phyloP scores from a whole-genome alignment of 2,113 vertebrate genomes.

The Pelodiscus sinensis region DNA sequence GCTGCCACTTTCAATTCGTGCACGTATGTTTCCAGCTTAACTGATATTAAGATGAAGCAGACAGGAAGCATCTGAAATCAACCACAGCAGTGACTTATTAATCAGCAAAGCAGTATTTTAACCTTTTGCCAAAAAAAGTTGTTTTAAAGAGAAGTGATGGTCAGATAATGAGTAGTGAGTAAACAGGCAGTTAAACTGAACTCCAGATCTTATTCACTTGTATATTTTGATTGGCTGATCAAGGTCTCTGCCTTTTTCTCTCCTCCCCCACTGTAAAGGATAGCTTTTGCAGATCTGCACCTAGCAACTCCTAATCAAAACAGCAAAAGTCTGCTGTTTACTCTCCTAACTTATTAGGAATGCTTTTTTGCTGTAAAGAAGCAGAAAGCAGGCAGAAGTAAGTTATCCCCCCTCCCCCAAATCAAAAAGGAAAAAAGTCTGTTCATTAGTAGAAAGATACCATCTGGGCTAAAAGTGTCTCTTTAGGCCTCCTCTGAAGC shows the following conservation, averaged over 20 bases:
- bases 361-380: neutral
- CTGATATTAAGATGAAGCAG: constrained; percentile 67
- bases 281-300: accelerated
- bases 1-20: neutral
- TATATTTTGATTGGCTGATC: too few species aligned
- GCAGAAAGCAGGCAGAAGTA: neutral
- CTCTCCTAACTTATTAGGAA: neutral
- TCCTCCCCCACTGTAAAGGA: neutral
- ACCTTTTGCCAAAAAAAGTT: constrained; percentile 53
- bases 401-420: neutral
- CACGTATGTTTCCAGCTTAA: constrained; percentile 68
- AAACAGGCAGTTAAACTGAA: neutral
- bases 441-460: neutral
- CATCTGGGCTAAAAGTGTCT: accelerated
- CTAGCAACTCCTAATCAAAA: neutral
- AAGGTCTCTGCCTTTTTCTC: neutral
- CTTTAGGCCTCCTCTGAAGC: accelerated
- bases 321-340: neutral
- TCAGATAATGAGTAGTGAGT: neutral
- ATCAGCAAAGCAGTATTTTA: constrained; percentile 73
- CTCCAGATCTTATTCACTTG: neutral
- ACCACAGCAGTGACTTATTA: constrained; percentile 77
- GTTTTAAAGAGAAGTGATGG: neutral
- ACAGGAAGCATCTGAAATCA: constrained; percentile 80
- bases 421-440: neutral